phyloP scores from a whole-genome alignment of 2,113 vertebrate genomes.

The Notarius lentiginosus region DNA sequence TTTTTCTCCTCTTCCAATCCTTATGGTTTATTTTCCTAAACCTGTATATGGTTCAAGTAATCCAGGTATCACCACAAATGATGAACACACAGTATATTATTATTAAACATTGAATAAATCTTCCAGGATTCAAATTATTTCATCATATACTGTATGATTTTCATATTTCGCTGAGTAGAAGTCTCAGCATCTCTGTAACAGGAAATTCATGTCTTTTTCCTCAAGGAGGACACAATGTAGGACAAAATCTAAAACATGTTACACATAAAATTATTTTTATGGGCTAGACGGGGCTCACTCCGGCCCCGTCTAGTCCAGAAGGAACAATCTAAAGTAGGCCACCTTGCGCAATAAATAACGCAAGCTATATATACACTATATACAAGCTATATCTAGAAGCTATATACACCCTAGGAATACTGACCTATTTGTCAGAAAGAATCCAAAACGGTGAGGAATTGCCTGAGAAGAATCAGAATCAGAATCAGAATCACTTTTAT shows the following conservation, averaged over 20 bases:
- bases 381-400: too few species aligned
- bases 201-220: background rate
- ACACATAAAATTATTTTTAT: too few species aligned
- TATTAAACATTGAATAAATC: background rate
- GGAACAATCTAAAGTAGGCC: too few species aligned
- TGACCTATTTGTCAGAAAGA: too few species aligned
- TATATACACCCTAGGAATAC: too few species aligned
- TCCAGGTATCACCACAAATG: background rate
- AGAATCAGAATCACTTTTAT: too few species aligned
- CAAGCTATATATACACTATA: too few species aligned
- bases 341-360: too few species aligned
- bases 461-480: too few species aligned
- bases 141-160: background rate
- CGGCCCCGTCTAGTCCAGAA: too few species aligned
- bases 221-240: background rate
- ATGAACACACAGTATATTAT: background rate
- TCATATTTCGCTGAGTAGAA: background rate
- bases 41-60: background rate
- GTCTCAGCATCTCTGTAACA: background rate
- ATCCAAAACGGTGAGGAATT: too few species aligned
- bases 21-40: background rate
- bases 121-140: background rate
- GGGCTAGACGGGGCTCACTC: too few species aligned
- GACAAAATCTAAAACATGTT: background rate
- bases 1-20: background rate